phyloP scores from a whole-genome alignment of 2,888 invertebrate genomes.

The Marasmarcha lunaedactyla region DNA sequence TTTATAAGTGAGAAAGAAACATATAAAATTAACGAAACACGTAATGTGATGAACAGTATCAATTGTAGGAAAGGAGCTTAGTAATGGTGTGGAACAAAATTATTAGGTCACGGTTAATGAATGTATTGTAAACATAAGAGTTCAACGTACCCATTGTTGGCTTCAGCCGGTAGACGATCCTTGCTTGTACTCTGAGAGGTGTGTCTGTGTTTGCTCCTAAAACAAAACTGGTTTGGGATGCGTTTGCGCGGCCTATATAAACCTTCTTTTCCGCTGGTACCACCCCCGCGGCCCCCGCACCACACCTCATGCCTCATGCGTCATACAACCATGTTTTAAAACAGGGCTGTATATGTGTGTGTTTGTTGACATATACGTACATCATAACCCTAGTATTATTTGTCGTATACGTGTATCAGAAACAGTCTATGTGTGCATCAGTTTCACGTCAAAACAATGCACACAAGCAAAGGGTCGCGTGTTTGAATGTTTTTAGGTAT shows the following conservation, averaged over 20 bases:
- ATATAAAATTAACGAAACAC: no score
- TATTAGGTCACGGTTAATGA: not conserved
- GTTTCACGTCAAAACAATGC: constrained; percentile 5
- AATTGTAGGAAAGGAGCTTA: no score
- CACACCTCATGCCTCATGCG: constrained; percentile 41
- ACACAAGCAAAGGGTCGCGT: no score
- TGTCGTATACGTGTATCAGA: no score
- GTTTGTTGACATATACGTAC: no score
- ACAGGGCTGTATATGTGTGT: constrained; percentile 8
- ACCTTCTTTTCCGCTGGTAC: constrained; percentile 18
- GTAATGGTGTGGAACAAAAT: no score
- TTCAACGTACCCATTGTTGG: constrained; percentile 50
- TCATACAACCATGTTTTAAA: constrained; percentile 15
- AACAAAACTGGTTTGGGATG: constrained; percentile 45
- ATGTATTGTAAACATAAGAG: constrained; percentile 15
- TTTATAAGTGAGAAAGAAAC: no score
- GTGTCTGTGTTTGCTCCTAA: constrained; percentile 45
- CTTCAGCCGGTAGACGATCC: constrained; percentile 26
- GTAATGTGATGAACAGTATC: no score
- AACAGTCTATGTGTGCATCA: not conserved
- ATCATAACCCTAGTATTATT: no score
- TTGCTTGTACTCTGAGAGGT: constrained; percentile 28
- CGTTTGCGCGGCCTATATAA: constrained; percentile 50
- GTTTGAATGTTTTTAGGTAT: no score
- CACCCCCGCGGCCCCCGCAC: constrained; percentile 22